A percentile compares a stretch with the other conserved stretches of the same genome.
Evolutionary conservation across 2,113 vertebrate genomes (phyloP).

Genomic region (Seriola aureovittata): DNA sequence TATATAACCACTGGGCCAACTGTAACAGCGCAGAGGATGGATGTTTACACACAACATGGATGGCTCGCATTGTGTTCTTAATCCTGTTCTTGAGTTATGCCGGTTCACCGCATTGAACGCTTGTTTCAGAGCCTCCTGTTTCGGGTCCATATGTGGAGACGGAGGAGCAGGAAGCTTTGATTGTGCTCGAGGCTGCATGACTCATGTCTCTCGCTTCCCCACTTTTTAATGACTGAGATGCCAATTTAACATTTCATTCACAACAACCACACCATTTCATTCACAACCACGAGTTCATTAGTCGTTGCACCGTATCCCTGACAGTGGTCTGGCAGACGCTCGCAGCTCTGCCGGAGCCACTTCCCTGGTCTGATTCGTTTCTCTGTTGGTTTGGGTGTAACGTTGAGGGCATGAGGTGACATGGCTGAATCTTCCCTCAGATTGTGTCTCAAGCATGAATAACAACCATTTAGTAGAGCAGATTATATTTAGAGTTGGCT

Average conservation of each 20-base stretch:
- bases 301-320: neutral
- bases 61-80: neutral
- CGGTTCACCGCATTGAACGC: constrained; percentile 32
- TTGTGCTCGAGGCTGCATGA: constrained; percentile 69
- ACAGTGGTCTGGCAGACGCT: constrained; percentile 8
- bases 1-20: neutral
- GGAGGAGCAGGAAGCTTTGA: constrained; percentile 67
- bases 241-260: constrained; percentile 62
- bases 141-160: constrained; percentile 28
- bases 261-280: constrained; percentile 41
- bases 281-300: constrained; percentile 53
- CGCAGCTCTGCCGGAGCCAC: neutral
- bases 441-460: neutral
- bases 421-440: neutral
- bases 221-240: constrained; percentile 60
- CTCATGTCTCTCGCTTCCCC: constrained; percentile 56
- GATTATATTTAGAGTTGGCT: neutral
- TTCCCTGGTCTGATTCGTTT: neutral
- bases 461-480: neutral
- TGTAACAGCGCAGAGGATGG: neutral
- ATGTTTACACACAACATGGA: constrained; percentile 14
- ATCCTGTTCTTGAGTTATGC: constrained; percentile 27
- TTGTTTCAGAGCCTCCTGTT: constrained; percentile 24
- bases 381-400: neutral
- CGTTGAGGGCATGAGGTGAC: neutral